Conservation (phyloP, 2,797 vertebrate genomes). For the Euthynnus affinis region DNA sequence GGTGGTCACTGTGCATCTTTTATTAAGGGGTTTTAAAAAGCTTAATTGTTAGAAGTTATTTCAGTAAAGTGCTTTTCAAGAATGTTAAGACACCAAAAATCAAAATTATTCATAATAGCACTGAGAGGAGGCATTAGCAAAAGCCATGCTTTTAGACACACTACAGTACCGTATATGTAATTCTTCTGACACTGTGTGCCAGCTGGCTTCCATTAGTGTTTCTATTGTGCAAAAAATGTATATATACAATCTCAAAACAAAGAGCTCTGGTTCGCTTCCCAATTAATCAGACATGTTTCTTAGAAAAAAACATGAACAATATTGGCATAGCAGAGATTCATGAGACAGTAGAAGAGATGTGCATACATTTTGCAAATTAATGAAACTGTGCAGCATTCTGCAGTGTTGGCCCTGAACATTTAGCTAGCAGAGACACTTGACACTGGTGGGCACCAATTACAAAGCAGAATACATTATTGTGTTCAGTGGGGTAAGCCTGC, state of each 20-base stretch:
- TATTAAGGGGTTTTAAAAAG: slow-evolving; percentile 14
- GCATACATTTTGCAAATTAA: slow-evolving; percentile 39
- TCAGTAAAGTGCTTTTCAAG: slow-evolving; percentile 17
- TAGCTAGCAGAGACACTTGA: slow-evolving; percentile 69
- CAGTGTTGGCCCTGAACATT: slow-evolving; percentile 49
- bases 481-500: slow-evolving; percentile 58
- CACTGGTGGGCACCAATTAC: slow-evolving; percentile 78
- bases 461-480: slow-evolving; percentile 67
- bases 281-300: slow-evolving; percentile 2
- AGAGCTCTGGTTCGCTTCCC: slow-evolving; percentile 10
- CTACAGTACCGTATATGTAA: slow-evolving; percentile 10
- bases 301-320: slow-evolving; percentile 15
- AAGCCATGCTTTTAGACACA: slow-evolving; percentile 23
- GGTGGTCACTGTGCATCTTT: not conserved
- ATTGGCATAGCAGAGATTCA: slow-evolving; percentile 24
- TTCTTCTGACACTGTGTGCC: slow-evolving; percentile 22
- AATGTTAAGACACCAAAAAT: slow-evolving; percentile 25
- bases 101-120: slow-evolving; percentile 50
- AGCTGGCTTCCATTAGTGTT: not conserved
- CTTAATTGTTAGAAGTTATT: slow-evolving; percentile 37
- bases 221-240: not conserved
- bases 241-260: slow-evolving; percentile 12
- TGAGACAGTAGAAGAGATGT: slow-evolving; percentile 6
- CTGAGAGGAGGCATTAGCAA: slow-evolving; percentile 15
- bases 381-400: slow-evolving; percentile 34